Conservation (phyloP, 2,113 vertebrate genomes). For the Calidris pugnax region DNA sequence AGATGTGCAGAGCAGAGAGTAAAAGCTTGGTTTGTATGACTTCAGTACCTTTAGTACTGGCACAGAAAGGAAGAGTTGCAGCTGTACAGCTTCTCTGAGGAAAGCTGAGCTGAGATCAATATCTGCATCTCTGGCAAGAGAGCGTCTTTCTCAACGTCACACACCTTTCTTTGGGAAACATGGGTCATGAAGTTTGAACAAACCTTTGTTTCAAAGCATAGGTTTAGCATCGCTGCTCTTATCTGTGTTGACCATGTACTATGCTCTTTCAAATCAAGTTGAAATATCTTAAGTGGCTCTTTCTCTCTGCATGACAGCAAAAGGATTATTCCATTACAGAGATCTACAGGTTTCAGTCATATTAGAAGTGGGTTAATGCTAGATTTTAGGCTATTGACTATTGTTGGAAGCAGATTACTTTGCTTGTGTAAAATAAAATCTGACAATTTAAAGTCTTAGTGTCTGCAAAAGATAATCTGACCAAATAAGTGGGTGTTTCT, state of each 20-base stretch:
- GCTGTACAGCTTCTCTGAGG: background rate
- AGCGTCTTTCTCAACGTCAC: rapidly evolving
- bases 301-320: background rate
- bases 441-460: slow-evolving; percentile 18
- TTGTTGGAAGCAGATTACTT: slow-evolving; percentile 54
- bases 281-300: background rate
- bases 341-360: background rate
- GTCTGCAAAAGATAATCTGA: slow-evolving; percentile 26
- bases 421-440: slow-evolving; percentile 38
- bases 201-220: background rate
- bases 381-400: slow-evolving; percentile 48
- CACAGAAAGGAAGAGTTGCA: background rate
- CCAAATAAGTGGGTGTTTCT: background rate
- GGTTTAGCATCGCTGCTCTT: background rate
- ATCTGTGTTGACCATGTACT: background rate
- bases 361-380: slow-evolving; percentile 61
- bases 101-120: background rate
- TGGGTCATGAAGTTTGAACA: rapidly evolving
- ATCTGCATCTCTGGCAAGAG: no score
- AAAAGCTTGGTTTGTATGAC: background rate
- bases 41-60: background rate
- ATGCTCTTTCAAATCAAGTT: background rate
- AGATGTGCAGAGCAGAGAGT: background rate
- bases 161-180: background rate
- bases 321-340: slow-evolving; percentile 29